A percentile compares a stretch with the other conserved stretches of the same genome.
Conservation (phyloP, 2,888 invertebrate genomes). For the Nemoura dubitans region DNA sequence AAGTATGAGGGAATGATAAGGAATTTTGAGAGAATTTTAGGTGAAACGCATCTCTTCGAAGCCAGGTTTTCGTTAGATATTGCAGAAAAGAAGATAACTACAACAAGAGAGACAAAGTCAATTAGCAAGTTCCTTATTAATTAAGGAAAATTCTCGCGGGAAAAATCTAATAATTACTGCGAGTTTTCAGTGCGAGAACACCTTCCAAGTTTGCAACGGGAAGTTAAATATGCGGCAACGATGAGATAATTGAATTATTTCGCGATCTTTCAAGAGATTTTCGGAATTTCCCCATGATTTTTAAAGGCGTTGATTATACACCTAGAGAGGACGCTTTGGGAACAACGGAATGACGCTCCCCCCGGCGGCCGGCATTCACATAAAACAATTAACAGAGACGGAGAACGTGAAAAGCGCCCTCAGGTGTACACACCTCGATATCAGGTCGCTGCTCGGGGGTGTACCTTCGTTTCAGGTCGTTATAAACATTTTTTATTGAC, state of each 20-base stretch:
- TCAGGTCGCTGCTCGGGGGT: no score
- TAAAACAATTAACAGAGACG: no score
- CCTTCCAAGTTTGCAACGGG: background rate
- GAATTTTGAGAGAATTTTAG: background rate
- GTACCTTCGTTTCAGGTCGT: no score
- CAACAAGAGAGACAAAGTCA: background rate
- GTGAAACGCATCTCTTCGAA: background rate
- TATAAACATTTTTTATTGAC: no score
- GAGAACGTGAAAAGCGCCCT: no score
- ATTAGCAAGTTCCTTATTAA: conserved; percentile 12
- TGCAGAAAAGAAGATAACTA: background rate
- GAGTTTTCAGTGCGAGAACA: background rate
- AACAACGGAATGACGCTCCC: no score
- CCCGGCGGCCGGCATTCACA: no score
- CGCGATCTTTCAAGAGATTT: background rate
- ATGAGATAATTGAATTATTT: conserved; percentile 1
- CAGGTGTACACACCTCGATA: no score
- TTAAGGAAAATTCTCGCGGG: background rate
- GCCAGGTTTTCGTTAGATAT: background rate
- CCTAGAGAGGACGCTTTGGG: no score
- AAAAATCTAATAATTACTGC: conserved; percentile 12
- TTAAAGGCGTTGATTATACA: background rate
- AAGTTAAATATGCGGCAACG: background rate
- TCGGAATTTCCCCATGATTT: background rate
- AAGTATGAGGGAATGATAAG: background rate